Percentiles rank a stretch among this genome's conserved stretches.
Evolutionary conservation across 1,140 invertebrate genomes (phyloP).

Genomic region (Harlomillsia oculata): DNA sequence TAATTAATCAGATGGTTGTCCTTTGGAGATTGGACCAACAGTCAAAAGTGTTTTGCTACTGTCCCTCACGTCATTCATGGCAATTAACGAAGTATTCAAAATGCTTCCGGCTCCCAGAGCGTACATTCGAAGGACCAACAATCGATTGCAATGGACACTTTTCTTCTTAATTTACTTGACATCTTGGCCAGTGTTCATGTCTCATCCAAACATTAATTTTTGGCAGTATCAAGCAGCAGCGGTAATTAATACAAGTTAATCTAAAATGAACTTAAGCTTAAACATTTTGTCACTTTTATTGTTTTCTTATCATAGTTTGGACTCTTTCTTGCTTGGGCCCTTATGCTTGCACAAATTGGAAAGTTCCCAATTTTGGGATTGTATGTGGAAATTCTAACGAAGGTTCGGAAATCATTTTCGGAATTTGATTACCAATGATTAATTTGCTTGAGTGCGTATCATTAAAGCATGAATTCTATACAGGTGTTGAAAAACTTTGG

Average conservation of each 20-base stretch:
- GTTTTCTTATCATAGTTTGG: slow-evolving; percentile 42
- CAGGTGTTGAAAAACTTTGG: slow-evolving; percentile 59
- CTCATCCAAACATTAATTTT: slow-evolving; percentile 32
- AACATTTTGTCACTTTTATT: background rate
- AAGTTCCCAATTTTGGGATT: slow-evolving; percentile 72
- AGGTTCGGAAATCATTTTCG: slow-evolving; percentile 5
- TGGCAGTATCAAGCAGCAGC: slow-evolving; percentile 35
- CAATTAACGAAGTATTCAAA: slow-evolving; percentile 34
- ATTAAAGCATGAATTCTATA: background rate
- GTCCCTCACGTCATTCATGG: slow-evolving; percentile 29
- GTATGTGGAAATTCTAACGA: slow-evolving; percentile 73
- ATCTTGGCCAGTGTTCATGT: slow-evolving; percentile 35
- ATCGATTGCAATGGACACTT: slow-evolving; percentile 26
- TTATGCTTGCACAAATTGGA: slow-evolving; percentile 71
- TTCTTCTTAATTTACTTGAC: slow-evolving; percentile 34
- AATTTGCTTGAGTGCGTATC: background rate
- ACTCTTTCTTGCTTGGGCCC: slow-evolving; percentile 65
- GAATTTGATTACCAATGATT: background rate
- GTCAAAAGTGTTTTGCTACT: slow-evolving; percentile 33
- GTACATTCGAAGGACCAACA: slow-evolving; percentile 20
- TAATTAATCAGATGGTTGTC: slow-evolving; percentile 22
- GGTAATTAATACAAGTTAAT: slow-evolving; percentile 13
- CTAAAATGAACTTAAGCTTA: background rate
- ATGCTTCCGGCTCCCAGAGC: slow-evolving; percentile 32
- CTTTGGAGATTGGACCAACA: slow-evolving; percentile 35